These are phyloP conservation scores for Tipula vernalis DNA, from an alignment of 2,888 invertebrate species.

Conservation along the genomic window DNA sequence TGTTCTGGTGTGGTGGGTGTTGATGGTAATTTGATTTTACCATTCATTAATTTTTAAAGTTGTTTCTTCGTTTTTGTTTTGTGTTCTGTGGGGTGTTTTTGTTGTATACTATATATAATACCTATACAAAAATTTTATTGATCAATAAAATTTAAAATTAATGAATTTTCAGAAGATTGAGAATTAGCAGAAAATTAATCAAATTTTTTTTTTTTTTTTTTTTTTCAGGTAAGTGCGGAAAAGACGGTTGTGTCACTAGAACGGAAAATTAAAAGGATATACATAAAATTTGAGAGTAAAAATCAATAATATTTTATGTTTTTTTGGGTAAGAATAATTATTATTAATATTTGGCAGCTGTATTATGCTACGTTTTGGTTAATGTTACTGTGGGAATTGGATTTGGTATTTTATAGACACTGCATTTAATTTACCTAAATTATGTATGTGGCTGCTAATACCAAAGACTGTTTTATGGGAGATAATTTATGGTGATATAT, in stretches of 20 bases:
- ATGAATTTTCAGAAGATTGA: background rate
- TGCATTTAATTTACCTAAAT: too few relatives aligned
- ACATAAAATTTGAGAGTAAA: background rate
- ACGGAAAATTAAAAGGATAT: background rate
- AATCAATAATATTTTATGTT: background rate
- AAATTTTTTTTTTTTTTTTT: background rate
- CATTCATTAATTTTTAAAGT: background rate
- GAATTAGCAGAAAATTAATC: background rate
- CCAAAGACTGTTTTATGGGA: too few relatives aligned
- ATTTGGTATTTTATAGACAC: background rate
- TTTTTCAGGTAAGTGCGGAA: background rate
- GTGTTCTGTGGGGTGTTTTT: background rate
- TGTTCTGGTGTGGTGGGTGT: background rate
- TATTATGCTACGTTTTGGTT: background rate
- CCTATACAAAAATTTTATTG: background rate
- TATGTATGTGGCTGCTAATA: too few relatives aligned
- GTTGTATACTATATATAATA: too few relatives aligned
- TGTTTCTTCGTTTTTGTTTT: background rate
- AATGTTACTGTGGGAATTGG: background rate
- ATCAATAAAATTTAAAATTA: constrained; percentile 4
- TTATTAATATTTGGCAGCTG: background rate
- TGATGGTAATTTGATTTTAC: background rate
- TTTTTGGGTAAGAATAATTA: background rate
- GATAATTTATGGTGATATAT: too few relatives aligned
- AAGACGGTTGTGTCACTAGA: background rate